Conservation (phyloP, 2,888 invertebrate genomes). For the Alloplasta piceator region DNA sequence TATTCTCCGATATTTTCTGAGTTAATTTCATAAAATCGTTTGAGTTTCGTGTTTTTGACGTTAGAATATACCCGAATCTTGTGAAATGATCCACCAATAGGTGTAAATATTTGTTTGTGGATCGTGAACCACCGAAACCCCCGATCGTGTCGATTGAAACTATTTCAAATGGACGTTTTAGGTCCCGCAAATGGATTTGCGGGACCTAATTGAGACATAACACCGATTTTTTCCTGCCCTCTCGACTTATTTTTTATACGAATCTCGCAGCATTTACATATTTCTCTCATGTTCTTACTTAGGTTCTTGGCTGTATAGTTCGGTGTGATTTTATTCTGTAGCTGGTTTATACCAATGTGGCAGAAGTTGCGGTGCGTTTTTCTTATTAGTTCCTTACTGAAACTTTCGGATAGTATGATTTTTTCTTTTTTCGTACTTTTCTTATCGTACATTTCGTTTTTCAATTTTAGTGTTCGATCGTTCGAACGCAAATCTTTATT, state of each 20-base stretch:
- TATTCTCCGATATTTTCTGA: conserved; percentile 37
- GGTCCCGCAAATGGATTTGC: too few relatives aligned
- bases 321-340: conserved; percentile 57
- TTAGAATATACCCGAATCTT: conserved; percentile 69
- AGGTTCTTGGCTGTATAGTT: conserved; percentile 59
- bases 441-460: conserved; percentile 54
- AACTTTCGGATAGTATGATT: conserved; percentile 58
- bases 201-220: conserved; percentile 72
- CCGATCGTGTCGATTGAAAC: conserved; percentile 74
- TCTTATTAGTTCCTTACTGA: conserved; percentile 57
- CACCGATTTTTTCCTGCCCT: conserved; percentile 66
- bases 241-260: conserved; percentile 75
- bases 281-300: conserved; percentile 62
- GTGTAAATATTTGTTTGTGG: conserved; percentile 74
- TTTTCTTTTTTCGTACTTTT: conserved; percentile 57
- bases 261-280: conserved; percentile 65
- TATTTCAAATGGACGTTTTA: conserved; percentile 72
- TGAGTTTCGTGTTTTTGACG: conserved; percentile 68
- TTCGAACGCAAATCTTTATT: too few relatives aligned
- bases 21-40: conserved; percentile 70
- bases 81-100: conserved; percentile 71
- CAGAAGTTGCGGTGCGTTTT: conserved; percentile 43
- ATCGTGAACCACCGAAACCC: conserved; percentile 70
- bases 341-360: conserved; percentile 51
- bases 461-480: conserved; percentile 50